Evolutionary conservation across 2,797 vertebrate genomes (phyloP), one percentile per base, ranked within the genome.

Genomic region (Cephalopachus bancanus): DNA sequence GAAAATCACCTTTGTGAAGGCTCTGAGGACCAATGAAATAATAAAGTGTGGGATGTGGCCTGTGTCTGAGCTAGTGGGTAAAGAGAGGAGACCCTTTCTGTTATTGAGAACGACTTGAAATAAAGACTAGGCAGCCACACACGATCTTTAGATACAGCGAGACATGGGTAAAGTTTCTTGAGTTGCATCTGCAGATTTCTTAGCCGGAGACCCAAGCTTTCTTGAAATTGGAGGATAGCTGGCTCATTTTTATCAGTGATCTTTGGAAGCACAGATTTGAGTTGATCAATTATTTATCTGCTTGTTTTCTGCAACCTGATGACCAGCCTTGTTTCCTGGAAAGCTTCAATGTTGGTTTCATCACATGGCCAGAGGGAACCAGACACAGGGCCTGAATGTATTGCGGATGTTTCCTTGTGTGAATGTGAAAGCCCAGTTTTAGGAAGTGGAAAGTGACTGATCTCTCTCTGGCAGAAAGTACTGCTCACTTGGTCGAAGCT

Each of bases 221-320:
- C 81, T 89, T 93, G 87, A 95, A 96, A 92, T 33, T 53, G 37
- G 83, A 97, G 71, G 80, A 53, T 2, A n/a, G 30, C 91, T 84
- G 72, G 85, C 93, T 96, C 76, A 33, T 28, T 90, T 85, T 96
- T 95, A 94, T 96, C 95, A 20, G 76, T 91, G 89, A 97, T 96
- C 94, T 89, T 76, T 84, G 62, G 80, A 95, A 88, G 88, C 92
- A 94, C 65, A 72, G 98, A 97, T 98, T 97, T 92, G 93, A 94
- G 59, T 49, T 26, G 37, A 86, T 97, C 78, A 60, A 97, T 96
- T 97, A 97, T 97, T 97, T 93, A 97, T 96, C 84, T 85, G 60
- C 93, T 97, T 97, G 94, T 96, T 93, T 91, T 72, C 97, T 96
- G 94, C 84, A 97, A 92, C 90, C 78, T 96, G 94, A 97, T 93